Conservation (phyloP, 2,113 vertebrate genomes). For the Rana temporaria region DNA sequence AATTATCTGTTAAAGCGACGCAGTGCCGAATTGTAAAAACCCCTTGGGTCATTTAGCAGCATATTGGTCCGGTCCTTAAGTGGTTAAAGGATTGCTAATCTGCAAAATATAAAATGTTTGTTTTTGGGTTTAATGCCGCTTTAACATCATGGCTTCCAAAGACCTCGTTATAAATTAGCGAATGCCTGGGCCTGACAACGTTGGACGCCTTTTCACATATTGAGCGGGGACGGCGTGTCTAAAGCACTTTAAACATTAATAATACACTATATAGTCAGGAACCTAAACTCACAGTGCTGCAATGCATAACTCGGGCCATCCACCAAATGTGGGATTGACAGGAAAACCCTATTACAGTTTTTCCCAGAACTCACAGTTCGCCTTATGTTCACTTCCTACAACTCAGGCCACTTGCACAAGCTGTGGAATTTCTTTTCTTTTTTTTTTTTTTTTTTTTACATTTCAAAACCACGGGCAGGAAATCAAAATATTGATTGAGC, state of each 20-base stretch:
- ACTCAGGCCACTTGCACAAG: fast-evolving
- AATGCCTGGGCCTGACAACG: conserved; percentile 26
- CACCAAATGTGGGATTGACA: not conserved
- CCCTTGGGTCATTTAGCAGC: too few relatives aligned
- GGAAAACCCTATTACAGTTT: conserved; percentile 9
- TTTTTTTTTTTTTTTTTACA: not conserved
- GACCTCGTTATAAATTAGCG: conserved; percentile 24
- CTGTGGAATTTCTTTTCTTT: conserved; percentile 26
- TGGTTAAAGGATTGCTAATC: too few relatives aligned
- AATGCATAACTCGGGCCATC: conserved; percentile 41
- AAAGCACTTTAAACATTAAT: conserved; percentile 57
- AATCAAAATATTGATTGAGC: conserved; percentile 70
- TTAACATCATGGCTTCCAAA: not conserved
- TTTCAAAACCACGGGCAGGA: conserved; percentile 63
- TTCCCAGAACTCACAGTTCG: conserved; percentile 5
- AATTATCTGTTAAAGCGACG: too few relatives aligned
- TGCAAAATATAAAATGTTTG: too few relatives aligned
- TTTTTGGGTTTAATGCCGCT: not conserved
- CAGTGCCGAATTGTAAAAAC: too few relatives aligned
- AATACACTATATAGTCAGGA: conserved; percentile 53
- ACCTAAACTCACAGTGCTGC: conserved; percentile 48
- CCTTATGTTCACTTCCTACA: fast-evolving
- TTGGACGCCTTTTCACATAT: conserved; percentile 42
- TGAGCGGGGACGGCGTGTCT: conserved; percentile 53
- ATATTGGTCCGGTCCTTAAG: too few relatives aligned